These are phyloP conservation scores for Pardosa pseudoannulata DNA, from an alignment of 2,888 invertebrate genomes.

Conservation along the genomic window DNA sequence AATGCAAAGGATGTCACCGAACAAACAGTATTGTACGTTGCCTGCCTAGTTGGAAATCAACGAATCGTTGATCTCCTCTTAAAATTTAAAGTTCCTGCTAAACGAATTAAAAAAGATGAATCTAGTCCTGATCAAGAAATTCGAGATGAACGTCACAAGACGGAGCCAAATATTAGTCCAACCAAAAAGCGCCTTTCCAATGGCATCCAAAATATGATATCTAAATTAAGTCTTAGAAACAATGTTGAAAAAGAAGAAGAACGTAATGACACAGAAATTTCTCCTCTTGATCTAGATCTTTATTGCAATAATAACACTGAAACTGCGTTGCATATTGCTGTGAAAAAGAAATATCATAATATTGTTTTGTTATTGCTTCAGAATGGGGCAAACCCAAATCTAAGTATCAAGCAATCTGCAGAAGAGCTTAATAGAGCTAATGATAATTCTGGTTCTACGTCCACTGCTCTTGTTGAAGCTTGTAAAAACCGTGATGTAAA, in stretches of 20 bases:
- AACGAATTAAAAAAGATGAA: slow-evolving; percentile 75
- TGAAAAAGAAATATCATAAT: slow-evolving; percentile 85
- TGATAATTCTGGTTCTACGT: slow-evolving; percentile 73
- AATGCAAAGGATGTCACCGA: slow-evolving; percentile 93
- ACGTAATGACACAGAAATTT: slow-evolving; percentile 78
- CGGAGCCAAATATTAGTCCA: slow-evolving; percentile 77
- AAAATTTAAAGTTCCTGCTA: slow-evolving; percentile 83
- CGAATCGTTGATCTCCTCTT: slow-evolving; percentile 87
- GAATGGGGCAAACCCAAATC: slow-evolving; percentile 89
- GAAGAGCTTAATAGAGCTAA: slow-evolving; percentile 75
- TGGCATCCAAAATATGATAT: slow-evolving; percentile 92
- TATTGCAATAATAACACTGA: slow-evolving; percentile 85
- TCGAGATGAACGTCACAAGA: slow-evolving; percentile 76
- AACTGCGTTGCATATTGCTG: slow-evolving; percentile 89
- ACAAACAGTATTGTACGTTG: slow-evolving; percentile 92
- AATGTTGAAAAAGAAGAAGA: slow-evolving; percentile 77
- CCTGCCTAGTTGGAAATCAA: slow-evolving; percentile 89
- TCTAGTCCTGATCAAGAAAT: slow-evolving; percentile 43
- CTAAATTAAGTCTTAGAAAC: slow-evolving; percentile 83
- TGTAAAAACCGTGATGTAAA: slow-evolving; percentile 83
- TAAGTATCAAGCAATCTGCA: slow-evolving; percentile 81
- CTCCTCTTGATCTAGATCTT: slow-evolving; percentile 85
- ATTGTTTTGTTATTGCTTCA: slow-evolving; percentile 84
- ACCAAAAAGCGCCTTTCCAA: slow-evolving; percentile 87
- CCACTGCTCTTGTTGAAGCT: slow-evolving; percentile 83